phyloP scores from a whole-genome alignment of 2,113 vertebrate species.

The Cynoglossus semilaevis region DNA sequence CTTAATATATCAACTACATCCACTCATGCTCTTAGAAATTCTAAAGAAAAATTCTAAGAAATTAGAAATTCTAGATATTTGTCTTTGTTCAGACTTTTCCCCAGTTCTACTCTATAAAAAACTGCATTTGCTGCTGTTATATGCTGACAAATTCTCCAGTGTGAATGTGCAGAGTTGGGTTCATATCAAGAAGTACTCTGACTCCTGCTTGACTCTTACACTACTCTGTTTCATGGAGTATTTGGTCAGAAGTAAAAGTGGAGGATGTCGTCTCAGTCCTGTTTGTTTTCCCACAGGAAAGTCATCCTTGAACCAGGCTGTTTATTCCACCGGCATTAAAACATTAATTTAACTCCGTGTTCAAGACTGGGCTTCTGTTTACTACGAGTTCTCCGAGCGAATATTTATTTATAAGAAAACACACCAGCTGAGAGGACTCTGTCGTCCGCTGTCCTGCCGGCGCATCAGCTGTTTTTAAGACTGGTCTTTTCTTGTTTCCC shows the following conservation, averaged over 20 bases:
- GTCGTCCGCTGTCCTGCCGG: neutral
- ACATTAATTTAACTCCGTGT: neutral
- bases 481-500: slow-evolving; percentile 98
- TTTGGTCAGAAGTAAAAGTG: neutral
- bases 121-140: no score
- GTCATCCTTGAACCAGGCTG: neutral
- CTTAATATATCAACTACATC: no score
- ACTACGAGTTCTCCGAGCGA: neutral
- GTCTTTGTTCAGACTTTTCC: no score
- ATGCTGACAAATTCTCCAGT: no score
- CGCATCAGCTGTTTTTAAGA: slow-evolving; percentile 85
- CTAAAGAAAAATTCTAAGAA: no score
- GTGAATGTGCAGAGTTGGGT: no score
- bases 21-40: no score
- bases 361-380: neutral
- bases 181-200: neutral
- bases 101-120: no score
- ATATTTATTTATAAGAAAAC: neutral
- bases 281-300: slow-evolving; percentile 7
- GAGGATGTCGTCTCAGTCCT: neutral
- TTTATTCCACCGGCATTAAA: neutral
- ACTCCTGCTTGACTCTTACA: neutral
- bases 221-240: neutral
- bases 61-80: no score
- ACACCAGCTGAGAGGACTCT: neutral